Percentiles rank a stretch among this genome's conserved stretches.
Conservation (phyloP, 2,888 invertebrate genomes). For the Drosophila infuscata region DNA sequence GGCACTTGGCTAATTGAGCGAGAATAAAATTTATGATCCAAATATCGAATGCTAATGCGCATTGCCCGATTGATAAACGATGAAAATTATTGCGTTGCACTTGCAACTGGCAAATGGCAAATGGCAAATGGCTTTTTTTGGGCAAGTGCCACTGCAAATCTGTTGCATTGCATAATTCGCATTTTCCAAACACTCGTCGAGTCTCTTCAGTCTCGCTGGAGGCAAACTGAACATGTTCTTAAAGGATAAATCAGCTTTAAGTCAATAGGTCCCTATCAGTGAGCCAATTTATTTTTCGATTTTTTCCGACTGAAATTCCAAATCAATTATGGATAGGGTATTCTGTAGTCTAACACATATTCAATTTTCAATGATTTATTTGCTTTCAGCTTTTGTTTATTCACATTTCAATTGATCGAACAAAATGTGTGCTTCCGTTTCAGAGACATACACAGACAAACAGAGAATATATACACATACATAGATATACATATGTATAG, state of each 20-base stretch:
- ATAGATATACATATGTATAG: neutral
- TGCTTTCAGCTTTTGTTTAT: constrained; percentile 30
- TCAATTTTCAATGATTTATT: constrained; percentile 8
- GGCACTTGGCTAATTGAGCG: constrained; percentile 19
- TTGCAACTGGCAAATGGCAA: constrained; percentile 21
- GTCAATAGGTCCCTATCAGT: neutral
- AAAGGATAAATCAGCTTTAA: neutral
- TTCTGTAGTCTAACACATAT: neutral
- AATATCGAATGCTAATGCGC: constrained; percentile 36
- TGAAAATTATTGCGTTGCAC: constrained; percentile 60
- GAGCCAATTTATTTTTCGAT: neutral
- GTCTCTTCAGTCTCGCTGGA: neutral
- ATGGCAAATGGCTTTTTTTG: neutral
- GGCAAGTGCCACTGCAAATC: constrained; percentile 1
- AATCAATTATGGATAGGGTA: constrained; percentile 14
- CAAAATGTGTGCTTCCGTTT: constrained; percentile 69
- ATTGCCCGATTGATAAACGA: constrained; percentile 65
- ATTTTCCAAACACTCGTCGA: neutral
- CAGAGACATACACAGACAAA: constrained; percentile 6
- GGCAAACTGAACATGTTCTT: neutral
- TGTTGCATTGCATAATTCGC: neutral
- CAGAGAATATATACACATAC: neutral
- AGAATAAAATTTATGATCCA: constrained; percentile 38
- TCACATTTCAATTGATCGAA: constrained; percentile 72
- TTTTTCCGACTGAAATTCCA: neutral